Base-by-base conservation (phyloP, 2,113 vertebrate species). In the Aldabrachelys gigantea region DNA sequence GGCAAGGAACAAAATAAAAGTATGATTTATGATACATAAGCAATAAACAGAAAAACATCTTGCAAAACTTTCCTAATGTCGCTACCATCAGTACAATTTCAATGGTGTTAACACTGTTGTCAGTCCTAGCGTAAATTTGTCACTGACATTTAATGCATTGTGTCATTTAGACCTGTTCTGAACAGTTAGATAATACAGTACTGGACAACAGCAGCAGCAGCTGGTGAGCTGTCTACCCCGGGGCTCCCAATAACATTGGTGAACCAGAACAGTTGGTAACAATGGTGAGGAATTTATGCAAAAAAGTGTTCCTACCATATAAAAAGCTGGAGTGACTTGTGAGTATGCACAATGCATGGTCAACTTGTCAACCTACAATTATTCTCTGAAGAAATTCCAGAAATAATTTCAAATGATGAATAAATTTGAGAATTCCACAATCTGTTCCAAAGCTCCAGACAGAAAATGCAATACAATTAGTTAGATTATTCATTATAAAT, bases 31-130 rank as follows among this genome's bases (percentile, higher is more conserved):
- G 29, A 59, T 59, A 29, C 56, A 10, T 56, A 57, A 59, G 44
- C 59, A 87, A 54, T 6, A 50, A 97, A 89, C 6, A 79, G 89
- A 90, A 53, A 93, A 22, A n/a, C 38, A 65, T 75, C 79, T 95
- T 90, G 47, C 47, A 82, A 14, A 1, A 6, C 38, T 5, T 82
- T 38, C 17, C 4, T 82, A 41, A 54, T 44, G 4, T 84, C 47
- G 5, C 3, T 29, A 59, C 56, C 56, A 59, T 59, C 57, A 90
- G 81, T 53, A 89, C 84, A 95, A 53, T 89, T 72, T 10, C 53
- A 50, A 24, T 22, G 12, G n/a, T 78, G 38, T 65, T 94, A 72
- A 59, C 31, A 87, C 31, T 6, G 65, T 1, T 54, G 38, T 16
- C 57, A 92, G 25, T 3, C 9, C 31, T 82, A 2, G 72, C 8